Evolutionary conservation across 2,888 invertebrate genomes (phyloP), one percentile per base, ranked within the genome.

Genomic region (Drosophila gaucha): DNA sequence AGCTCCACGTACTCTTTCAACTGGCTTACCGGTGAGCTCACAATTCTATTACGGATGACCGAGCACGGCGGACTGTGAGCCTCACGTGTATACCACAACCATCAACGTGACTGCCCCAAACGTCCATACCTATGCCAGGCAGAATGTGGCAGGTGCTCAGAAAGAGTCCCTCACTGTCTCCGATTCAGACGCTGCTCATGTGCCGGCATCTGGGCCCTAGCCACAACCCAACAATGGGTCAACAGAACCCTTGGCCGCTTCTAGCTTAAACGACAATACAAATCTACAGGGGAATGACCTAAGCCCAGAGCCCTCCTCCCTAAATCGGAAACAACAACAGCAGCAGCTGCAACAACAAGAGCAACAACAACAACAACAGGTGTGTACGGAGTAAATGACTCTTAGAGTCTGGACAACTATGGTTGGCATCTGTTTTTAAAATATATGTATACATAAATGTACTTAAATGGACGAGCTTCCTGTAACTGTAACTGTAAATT

Each of bases 11-110:
- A 91, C 91, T 5, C 78, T 91, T 3, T 91, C 91, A 20, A 92
- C 91, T 10, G 91, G 91, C n/a, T 80, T 91, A 28, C 88, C 92
- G 26, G 90, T 90, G 18, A 87, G 86, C 59, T 91, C 91, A 8
- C 90, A 91, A 66, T 91, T 90, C 72, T 91, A 90, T 73, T 91
- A 91, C 72, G 91, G 92, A 89, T 91, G 91, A 91, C 91, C 89
- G 72, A 88, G 79, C 79, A 78, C 72, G 8, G 52, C 60, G 30
- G 74, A 80, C 38, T 72, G 64, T 24, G 76, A 79, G 46, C 84
- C 89, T 1, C 73, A 80, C 43, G 67, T 89, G 41, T 83, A 78
- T 14, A 67, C 71, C 10, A 73, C 73, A 49, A 49, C 70, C 35
- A 62, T 67, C 16, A 56, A 41, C 39, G 49, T 69, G 36, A 38